These are phyloP conservation scores for Pemphredon lugubris DNA, from an alignment of 2,888 invertebrate species.

Conservation along the genomic window DNA sequence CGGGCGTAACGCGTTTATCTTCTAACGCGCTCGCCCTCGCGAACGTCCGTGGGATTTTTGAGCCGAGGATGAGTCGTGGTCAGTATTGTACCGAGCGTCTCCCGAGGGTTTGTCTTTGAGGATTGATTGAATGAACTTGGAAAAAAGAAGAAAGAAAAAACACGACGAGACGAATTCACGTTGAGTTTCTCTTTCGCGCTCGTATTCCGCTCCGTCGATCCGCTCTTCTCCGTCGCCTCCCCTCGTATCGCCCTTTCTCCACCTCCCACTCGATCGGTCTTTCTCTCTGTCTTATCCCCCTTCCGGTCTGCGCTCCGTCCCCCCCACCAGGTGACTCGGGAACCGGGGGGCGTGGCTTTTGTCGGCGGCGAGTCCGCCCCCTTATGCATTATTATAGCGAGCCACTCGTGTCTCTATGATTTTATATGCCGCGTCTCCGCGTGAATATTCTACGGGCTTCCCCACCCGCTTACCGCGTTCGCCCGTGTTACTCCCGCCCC, in stretches of 20 bases:
- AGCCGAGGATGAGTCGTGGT: too few species aligned
- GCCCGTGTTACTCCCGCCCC: not conserved
- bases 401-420: slow-evolving; percentile 78
- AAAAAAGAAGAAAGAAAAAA: not conserved
- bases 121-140: not conserved
- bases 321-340: slow-evolving; percentile 61
- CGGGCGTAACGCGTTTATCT: too few species aligned
- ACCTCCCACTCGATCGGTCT: slow-evolving; percentile 39
- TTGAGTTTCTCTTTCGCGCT: not conserved
- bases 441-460: slow-evolving; percentile 65
- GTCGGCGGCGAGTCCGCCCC: slow-evolving; percentile 72
- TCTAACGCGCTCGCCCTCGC: too few species aligned
- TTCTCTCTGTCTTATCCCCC: slow-evolving; percentile 69
- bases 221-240: slow-evolving; percentile 11
- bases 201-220: slow-evolving; percentile 3
- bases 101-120: too few species aligned
- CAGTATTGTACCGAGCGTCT: too few species aligned
- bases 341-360: slow-evolving; percentile 73
- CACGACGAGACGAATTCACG: too few species aligned
- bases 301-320: slow-evolving; percentile 43
- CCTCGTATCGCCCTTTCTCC: slow-evolving; percentile 30
- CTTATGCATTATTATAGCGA: slow-evolving; percentile 81
- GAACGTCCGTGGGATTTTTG: too few species aligned
- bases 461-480: slow-evolving; percentile 41
- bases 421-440: slow-evolving; percentile 75